Conservation (phyloP, 2,888 invertebrate genomes). For the Drosophila melanosoma region DNA sequence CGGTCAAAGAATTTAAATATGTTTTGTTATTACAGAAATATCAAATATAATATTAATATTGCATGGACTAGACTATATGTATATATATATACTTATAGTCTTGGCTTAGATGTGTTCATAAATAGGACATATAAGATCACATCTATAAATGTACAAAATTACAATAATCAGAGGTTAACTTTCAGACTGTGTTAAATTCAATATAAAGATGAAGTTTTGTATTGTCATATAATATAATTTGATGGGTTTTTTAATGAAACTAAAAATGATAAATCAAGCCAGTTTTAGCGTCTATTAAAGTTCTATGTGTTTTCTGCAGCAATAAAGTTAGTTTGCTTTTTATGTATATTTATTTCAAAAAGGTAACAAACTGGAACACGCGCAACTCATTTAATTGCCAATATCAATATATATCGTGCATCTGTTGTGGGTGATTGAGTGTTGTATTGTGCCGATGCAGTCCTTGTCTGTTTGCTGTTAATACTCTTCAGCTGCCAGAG, state of each 20-base stretch:
- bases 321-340: background rate
- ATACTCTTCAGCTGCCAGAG: slow-evolving; percentile 36
- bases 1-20: slow-evolving; percentile 15
- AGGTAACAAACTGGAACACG: background rate
- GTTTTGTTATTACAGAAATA: background rate
- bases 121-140: background rate
- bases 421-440: background rate
- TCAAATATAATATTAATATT: too few relatives aligned
- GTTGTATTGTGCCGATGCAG: slow-evolving; percentile 3
- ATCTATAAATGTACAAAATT: background rate
- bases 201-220: background rate
- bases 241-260: background rate
- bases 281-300: background rate
- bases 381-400: background rate
- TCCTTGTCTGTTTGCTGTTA: slow-evolving; percentile 21
- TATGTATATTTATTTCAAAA: background rate
- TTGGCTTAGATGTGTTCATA: background rate
- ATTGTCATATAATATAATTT: background rate
- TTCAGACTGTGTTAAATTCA: background rate
- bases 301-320: background rate
- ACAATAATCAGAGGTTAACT: background rate
- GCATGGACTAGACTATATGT: background rate
- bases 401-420: slow-evolving; percentile 13
- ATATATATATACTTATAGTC: background rate
- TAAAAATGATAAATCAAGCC: background rate